These are phyloP conservation scores for Prionchulus punctatus DNA, from an alignment of 2,888 invertebrate species.

Conservation along the genomic window DNA sequence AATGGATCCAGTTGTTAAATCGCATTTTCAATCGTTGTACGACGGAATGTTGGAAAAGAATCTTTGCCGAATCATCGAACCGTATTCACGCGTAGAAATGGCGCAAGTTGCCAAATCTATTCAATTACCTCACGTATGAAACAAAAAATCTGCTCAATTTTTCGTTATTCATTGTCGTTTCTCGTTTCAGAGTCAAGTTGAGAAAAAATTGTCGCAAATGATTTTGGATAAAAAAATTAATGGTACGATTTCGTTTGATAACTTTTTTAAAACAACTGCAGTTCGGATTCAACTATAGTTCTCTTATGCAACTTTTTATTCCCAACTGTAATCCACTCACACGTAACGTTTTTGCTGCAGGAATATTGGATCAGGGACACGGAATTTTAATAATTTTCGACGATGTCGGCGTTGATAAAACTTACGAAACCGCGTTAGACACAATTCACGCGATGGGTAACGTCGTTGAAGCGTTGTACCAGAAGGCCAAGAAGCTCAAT, in stretches of 20 bases:
- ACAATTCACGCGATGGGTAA: constrained; percentile 98
- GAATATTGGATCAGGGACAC: constrained; percentile 93
- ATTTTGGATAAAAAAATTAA: constrained; percentile 88
- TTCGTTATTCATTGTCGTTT: constrained; percentile 3
- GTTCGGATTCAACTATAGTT: neutral
- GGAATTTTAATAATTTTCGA: constrained; percentile 95
- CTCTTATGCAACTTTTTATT: too few species aligned
- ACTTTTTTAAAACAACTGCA: neutral
- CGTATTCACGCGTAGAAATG: constrained; percentile 78
- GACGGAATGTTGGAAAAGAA: constrained; percentile 99
- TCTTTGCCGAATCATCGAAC: constrained; percentile 91
- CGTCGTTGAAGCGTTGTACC: constrained; percentile 96
- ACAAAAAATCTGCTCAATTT: neutral
- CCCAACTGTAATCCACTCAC: neutral
- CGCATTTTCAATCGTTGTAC: constrained; percentile 87
- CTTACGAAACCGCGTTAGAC: constrained; percentile 88
- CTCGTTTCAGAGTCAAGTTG: constrained; percentile 58
- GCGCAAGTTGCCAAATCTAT: constrained; percentile 26
- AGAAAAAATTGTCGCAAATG: constrained; percentile 98
- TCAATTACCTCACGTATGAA: constrained; percentile 33
- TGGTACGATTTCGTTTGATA: constrained; percentile 25
- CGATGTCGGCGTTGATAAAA: constrained; percentile 79
- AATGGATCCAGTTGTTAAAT: constrained; percentile 87
- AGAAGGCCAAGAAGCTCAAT: constrained; percentile 94
- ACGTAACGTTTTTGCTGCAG: constrained; percentile 37